Conservation (phyloP, 1,140 invertebrate genomes). For the Neodiprion lecontei region DNA sequence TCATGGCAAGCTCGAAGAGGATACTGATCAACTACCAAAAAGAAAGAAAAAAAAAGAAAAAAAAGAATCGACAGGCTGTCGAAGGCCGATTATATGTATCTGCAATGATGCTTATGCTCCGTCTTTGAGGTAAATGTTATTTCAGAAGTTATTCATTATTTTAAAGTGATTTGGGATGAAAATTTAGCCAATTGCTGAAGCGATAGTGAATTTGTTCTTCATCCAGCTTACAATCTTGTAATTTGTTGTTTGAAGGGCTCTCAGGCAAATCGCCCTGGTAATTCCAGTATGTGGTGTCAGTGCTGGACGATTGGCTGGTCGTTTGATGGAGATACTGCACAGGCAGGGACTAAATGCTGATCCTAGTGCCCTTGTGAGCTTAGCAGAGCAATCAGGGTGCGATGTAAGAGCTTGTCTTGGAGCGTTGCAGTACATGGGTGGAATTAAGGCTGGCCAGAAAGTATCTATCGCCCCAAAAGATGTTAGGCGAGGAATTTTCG, state of each 20-base stretch:
- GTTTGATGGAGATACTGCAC: slow-evolving; percentile 73
- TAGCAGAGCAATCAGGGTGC: slow-evolving; percentile 83
- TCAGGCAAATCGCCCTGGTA: slow-evolving; percentile 38
- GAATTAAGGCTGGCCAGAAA: slow-evolving; percentile 40
- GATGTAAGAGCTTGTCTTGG: slow-evolving; percentile 91
- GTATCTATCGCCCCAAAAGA: slow-evolving; percentile 84
- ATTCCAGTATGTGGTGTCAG: slow-evolving; percentile 50
- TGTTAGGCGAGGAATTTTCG: slow-evolving; percentile 83
- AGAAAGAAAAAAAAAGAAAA: slow-evolving; percentile 65
- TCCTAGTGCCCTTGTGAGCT: slow-evolving; percentile 70
- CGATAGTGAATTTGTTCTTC: too few relatives aligned
- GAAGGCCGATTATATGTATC: slow-evolving; percentile 93
- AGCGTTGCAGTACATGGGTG: slow-evolving; percentile 79
- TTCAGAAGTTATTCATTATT: background rate
- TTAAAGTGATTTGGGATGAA: background rate
- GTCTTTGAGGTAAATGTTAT: slow-evolving; percentile 70
- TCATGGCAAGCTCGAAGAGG: slow-evolving; percentile 63
- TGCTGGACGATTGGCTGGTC: slow-evolving; percentile 66
- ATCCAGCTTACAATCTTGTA: too few relatives aligned
- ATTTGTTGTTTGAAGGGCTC: slow-evolving; percentile 27
- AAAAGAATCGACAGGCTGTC: slow-evolving; percentile 62
- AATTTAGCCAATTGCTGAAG: too few relatives aligned
- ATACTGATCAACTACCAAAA: slow-evolving; percentile 58
- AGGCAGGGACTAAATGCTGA: slow-evolving; percentile 77
- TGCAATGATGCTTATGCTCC: slow-evolving; percentile 95